Percentiles rank a stretch among this genome's conserved stretches.
Conservation (phyloP, 2,113 vertebrate genomes). For the Scolopax mira region DNA sequence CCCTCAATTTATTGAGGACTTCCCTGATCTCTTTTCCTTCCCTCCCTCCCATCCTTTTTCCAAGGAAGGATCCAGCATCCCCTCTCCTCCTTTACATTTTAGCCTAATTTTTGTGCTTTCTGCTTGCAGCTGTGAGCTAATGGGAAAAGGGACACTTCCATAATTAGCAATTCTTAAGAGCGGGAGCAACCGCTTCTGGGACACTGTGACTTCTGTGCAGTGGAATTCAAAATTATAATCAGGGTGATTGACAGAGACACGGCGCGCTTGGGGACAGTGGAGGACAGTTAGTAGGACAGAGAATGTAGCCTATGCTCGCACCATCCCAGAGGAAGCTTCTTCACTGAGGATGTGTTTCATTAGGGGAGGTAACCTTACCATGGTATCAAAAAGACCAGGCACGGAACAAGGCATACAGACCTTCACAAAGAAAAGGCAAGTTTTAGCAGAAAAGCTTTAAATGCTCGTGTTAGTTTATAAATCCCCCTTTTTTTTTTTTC, state of each 20-base stretch:
- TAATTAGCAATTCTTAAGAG: slow-evolving; percentile 49
- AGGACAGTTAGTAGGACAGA: slow-evolving; percentile 53
- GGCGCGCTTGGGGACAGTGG: neutral
- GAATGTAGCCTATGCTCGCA: neutral
- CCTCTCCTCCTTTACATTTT: neutral
- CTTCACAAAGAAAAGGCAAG: neutral
- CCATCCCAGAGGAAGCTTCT: slow-evolving; percentile 25
- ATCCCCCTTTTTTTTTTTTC: fast-evolving
- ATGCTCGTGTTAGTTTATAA: neutral
- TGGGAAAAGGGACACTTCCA: slow-evolving; percentile 17
- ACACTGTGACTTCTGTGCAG: slow-evolving; percentile 40
- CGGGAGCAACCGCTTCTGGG: neutral
- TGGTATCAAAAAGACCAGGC: neutral
- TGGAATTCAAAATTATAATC: slow-evolving; percentile 23
- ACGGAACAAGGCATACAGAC: neutral
- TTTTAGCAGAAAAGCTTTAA: neutral
- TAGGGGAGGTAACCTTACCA: neutral
- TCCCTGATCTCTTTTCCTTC: neutral
- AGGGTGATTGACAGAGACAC: slow-evolving; percentile 27
- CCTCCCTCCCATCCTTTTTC: neutral
- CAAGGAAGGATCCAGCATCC: neutral
- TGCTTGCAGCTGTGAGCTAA: neutral
- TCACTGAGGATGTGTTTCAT: slow-evolving; percentile 12
- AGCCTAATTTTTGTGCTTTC: slow-evolving; percentile 51
- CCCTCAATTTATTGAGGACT: neutral